A percentile compares a stretch with the other conserved stretches of the same genome.
These are phyloP conservation scores for Mesopsocus fuscifrons DNA, from an alignment of 2,888 invertebrate species.

Conservation along the genomic window DNA sequence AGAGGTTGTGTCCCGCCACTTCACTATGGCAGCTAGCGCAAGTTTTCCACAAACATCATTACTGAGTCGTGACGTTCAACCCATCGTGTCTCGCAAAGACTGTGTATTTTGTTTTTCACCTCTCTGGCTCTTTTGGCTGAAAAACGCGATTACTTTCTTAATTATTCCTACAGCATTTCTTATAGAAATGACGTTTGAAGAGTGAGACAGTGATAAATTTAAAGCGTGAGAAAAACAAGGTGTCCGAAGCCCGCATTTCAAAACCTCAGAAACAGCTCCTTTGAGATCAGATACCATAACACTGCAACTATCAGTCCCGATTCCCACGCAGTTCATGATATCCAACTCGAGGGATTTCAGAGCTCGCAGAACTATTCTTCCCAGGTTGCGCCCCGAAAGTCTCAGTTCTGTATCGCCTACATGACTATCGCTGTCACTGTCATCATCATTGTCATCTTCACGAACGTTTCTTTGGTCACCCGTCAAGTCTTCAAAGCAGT, in stretches of 20 bases:
- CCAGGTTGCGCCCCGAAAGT: background rate
- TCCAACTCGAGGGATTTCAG: background rate
- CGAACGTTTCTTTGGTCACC: background rate
- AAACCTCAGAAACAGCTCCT: background rate
- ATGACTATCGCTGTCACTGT: background rate
- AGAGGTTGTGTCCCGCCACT: background rate
- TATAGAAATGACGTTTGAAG: background rate
- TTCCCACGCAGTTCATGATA: background rate
- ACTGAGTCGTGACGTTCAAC: background rate
- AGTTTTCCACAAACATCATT: background rate
- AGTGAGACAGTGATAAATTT: background rate
- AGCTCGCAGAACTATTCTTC: background rate
- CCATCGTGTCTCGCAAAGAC: conserved; percentile 1
- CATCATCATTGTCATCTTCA: too few relatives aligned
- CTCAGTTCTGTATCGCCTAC: background rate
- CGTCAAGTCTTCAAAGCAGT: conserved; percentile 14
- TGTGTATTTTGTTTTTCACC: background rate
- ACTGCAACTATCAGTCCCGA: conserved; percentile 3
- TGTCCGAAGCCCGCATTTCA: background rate
- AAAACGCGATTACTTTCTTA: background rate
- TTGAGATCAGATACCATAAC: background rate
- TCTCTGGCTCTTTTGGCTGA: background rate
- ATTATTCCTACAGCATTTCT: background rate
- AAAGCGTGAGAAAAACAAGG: background rate
- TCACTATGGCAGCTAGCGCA: background rate